These are phyloP conservation scores for Procavia capensis DNA, from an alignment of 2,113 vertebrate genomes.

Conservation along the genomic window DNA sequence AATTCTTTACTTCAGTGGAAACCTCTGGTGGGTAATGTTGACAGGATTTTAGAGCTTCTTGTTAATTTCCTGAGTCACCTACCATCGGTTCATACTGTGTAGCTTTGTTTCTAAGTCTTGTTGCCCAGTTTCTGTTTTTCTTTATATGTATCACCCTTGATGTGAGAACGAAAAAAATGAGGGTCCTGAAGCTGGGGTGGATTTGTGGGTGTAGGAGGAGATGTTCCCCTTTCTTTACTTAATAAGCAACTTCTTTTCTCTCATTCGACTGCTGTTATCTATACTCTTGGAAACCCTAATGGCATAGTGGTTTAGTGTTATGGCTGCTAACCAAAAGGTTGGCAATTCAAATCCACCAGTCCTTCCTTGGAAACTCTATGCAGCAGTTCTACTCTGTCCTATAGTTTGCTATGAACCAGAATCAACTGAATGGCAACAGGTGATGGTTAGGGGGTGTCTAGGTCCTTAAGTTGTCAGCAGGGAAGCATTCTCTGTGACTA, in stretches of 20 bases:
- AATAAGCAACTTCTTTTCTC: not conserved
- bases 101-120: not conserved
- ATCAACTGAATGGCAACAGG: too few relatives aligned
- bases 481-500: not conserved
- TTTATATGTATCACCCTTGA: not conserved
- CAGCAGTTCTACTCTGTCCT: too few relatives aligned
- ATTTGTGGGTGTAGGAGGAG: rapidly evolving
- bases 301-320: too few relatives aligned
- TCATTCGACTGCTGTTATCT: not conserved
- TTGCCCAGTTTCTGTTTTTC: constrained; percentile 1
- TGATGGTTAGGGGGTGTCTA: too few relatives aligned
- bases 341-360: too few relatives aligned
- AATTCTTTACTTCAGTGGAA: constrained; percentile 47
- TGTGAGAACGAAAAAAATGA: not conserved
- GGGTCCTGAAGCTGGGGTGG: not conserved
- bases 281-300: too few relatives aligned
- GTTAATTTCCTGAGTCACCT: constrained; percentile 40
- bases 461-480: not conserved
- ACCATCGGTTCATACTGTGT: not conserved
- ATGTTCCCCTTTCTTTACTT: not conserved
- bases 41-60: constrained; percentile 22
- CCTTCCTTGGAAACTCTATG: too few relatives aligned
- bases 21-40: not conserved
- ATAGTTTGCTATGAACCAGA: too few relatives aligned
- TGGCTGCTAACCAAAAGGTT: too few relatives aligned